Percentiles rank a stretch among this genome's conserved stretches.
Evolutionary conservation across 1,140 invertebrate species (phyloP).

Genomic region (Melanaphis sacchari): DNA sequence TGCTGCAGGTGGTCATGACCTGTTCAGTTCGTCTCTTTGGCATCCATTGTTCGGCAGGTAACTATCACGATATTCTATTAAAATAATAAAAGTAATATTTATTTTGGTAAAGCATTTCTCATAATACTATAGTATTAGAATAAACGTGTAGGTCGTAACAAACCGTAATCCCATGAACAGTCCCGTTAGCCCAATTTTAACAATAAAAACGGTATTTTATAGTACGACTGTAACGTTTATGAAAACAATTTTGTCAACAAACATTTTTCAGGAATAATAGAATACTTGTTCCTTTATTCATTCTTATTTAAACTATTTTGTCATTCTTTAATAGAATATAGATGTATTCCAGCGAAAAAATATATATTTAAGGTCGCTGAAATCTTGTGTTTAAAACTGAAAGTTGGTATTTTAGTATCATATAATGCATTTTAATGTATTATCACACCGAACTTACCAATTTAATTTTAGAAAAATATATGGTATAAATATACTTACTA

Average conservation of each 20-base stretch:
- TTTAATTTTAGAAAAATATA: neutral
- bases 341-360: conserved; percentile 29
- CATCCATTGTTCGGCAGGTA: conserved; percentile 42
- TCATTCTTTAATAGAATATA: neutral
- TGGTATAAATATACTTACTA: neutral
- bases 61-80: neutral
- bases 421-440: neutral
- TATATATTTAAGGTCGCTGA: conserved; percentile 24
- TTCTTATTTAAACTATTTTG: neutral
- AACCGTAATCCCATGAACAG: neutral
- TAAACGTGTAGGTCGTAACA: conserved; percentile 35
- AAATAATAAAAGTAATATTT: neutral
- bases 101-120: neutral
- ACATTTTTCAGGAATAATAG: neutral
- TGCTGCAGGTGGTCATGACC: neutral
- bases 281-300: neutral
- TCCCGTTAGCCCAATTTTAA: neutral
- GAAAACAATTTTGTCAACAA: conserved; percentile 14
- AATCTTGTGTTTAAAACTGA: neutral
- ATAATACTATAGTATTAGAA: neutral
- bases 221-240: conserved; percentile 28
- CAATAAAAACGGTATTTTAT: conserved; percentile 25
- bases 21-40: conserved; percentile 28
- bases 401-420: neutral
- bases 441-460: neutral